These are phyloP conservation scores for Lamproptera curius DNA, from an alignment of 2,888 invertebrate species.

Conservation along the genomic window DNA sequence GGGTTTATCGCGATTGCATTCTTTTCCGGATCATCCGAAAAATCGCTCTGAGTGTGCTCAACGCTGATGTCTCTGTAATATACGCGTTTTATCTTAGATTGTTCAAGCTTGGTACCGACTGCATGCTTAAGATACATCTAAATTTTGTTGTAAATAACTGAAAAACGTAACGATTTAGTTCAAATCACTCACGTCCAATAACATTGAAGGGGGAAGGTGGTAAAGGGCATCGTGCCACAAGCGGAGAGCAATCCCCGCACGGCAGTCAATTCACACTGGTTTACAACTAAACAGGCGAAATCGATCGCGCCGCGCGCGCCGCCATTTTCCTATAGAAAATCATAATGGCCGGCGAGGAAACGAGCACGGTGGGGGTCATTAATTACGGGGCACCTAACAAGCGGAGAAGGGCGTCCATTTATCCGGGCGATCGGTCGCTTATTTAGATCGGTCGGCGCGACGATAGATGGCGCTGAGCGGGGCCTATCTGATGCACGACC, in stretches of 20 bases:
- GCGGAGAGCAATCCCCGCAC: constrained; percentile 26
- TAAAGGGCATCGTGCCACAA: constrained; percentile 8
- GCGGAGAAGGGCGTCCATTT: constrained; percentile 60
- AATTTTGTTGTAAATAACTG: no score
- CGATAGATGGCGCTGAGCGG: constrained; percentile 63
- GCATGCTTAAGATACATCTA: no score
- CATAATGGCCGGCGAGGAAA: constrained; percentile 52
- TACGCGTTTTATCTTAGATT: constrained; percentile 1
- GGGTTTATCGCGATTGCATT: constrained; percentile 7
- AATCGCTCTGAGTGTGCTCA: constrained; percentile 2
- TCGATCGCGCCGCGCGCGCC: constrained; percentile 30
- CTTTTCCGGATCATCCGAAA: no score
- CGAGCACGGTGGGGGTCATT: constrained; percentile 55
- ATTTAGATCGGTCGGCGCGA: constrained; percentile 62
- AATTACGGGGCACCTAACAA: constrained; percentile 66
- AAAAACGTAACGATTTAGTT: no score
- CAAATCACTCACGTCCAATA: no score
- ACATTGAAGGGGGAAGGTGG: no score
- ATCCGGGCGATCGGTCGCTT: constrained; percentile 64
- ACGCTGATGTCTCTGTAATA: constrained; percentile 4
- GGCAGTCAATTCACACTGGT: constrained; percentile 32
- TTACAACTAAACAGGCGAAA: constrained; percentile 28
- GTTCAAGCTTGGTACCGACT: no score
- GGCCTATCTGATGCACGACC: constrained; percentile 66
- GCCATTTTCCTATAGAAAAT: constrained; percentile 39